Evolutionary conservation across 2,797 vertebrate species (phyloP), one percentile per base, ranked within the genome.

Genomic region (Prionace glauca): DNA sequence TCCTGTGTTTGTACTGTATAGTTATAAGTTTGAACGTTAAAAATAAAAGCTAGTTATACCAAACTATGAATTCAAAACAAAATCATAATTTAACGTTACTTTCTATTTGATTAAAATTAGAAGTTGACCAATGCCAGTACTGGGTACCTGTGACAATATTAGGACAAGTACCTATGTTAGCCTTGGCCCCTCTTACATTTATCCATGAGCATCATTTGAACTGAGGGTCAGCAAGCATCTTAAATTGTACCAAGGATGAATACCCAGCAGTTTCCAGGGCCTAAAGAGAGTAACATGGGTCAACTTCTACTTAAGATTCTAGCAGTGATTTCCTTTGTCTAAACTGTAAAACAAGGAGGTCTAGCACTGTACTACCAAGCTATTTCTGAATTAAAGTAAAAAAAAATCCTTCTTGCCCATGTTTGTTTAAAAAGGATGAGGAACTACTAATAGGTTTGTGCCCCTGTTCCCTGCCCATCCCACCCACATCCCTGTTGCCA

Each of bases 401-500:
- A 94, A 41, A 50, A 94, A 95, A 74, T 77, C 93, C 93, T 95
- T 95, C 93, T 95, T 56, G 93, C 93, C 93, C 93, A 95, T 95
- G 56, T 95, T 77, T n/a, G 36, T 95, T 95, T 95, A 95, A 95
- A 95, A 95, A 95, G 93, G 93, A 95, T 95, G 93, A 95, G 93
- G 93, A 95, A 95, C 93, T 77, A 95, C 93, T 95, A 77, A 95
- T 95, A 95, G 93, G 45, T 95, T 95, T 95, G 93, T 95, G 93
- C 71, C 93, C 93, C 93, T 95, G 50, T 56, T 45, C 95, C 96
- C 96, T 50, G 50, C 95, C 96, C 96, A 72, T 95, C 79, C 50
- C 95, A 95, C 96, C 67, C 14, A 18, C 95, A 96, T 96, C 86
- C 91, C 96, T 79, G 95, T 96, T 96, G 98, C 98, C 97, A 98